These are phyloP conservation scores for Noctua comes DNA, from an alignment of 2,888 invertebrate genomes.

Conservation along the genomic window DNA sequence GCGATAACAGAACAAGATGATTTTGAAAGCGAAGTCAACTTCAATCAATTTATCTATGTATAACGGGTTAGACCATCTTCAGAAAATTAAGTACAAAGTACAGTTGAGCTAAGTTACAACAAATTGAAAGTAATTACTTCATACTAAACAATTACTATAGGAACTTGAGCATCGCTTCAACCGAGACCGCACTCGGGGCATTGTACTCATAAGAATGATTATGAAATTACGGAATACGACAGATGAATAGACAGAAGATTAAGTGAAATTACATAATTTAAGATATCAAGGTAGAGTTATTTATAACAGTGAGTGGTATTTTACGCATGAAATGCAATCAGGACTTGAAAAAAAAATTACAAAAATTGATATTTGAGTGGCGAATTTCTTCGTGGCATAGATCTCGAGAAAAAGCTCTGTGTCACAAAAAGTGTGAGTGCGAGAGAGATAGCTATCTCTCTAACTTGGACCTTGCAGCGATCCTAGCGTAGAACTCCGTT, in stretches of 20 bases:
- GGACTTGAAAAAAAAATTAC: neutral
- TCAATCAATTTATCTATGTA: neutral
- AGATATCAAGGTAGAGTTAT: slow-evolving; percentile 7
- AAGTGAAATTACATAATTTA: slow-evolving; percentile 20
- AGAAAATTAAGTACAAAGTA: slow-evolving; percentile 6
- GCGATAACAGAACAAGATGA: neutral
- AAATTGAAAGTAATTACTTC: slow-evolving; percentile 36
- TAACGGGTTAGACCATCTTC: neutral
- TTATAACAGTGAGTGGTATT: neutral
- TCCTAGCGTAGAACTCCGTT: neutral
- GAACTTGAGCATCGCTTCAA: slow-evolving; percentile 30
- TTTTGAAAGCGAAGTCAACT: neutral
- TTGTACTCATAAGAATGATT: slow-evolving; percentile 52
- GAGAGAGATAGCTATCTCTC: neutral
- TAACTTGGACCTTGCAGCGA: neutral
- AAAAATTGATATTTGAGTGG: too few relatives aligned
- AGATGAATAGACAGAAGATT: slow-evolving; percentile 43
- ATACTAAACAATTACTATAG: slow-evolving; percentile 41
- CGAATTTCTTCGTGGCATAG: too few relatives aligned
- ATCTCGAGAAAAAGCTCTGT: neutral
- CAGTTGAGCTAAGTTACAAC: slow-evolving; percentile 11
- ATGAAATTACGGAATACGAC: slow-evolving; percentile 45
- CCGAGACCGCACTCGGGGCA: slow-evolving; percentile 34
- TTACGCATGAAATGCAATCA: neutral
- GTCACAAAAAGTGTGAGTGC: neutral